Evolutionary conservation across 1,140 invertebrate species (phyloP).

Genomic region (Episyrphus balteatus): DNA sequence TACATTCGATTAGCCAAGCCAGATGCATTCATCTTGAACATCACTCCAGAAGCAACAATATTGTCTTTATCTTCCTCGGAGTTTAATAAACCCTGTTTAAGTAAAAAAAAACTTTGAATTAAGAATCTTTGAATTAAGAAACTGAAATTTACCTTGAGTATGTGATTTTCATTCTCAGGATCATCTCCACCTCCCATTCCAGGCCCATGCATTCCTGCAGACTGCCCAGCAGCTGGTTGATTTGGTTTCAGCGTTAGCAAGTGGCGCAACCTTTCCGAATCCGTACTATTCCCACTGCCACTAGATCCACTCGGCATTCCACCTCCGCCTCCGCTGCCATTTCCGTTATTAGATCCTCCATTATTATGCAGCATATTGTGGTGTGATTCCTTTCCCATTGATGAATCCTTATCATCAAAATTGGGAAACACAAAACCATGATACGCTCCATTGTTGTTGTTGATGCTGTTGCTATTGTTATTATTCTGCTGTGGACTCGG

Average conservation of each 20-base stretch:
- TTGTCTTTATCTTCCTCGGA: constrained; percentile 68
- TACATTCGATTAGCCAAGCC: constrained; percentile 1
- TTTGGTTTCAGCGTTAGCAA: constrained; percentile 49
- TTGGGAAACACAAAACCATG: constrained; percentile 23
- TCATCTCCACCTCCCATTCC: constrained; percentile 26
- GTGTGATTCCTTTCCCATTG: constrained; percentile 23
- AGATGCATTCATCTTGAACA: neutral
- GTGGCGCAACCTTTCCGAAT: constrained; percentile 54
- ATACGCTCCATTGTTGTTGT: constrained; percentile 34
- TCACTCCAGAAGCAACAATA: neutral
- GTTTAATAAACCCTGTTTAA: constrained; percentile 60
- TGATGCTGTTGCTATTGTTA: constrained; percentile 25
- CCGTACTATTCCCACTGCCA: constrained; percentile 18
- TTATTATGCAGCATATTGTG: constrained; percentile 25
- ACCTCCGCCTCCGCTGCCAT: constrained; percentile 5
- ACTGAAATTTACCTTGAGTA: constrained; percentile 6
- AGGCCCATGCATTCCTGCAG: constrained; percentile 18
- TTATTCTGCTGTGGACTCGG: constrained; percentile 29
- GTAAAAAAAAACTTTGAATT: neutral
- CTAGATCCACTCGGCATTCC: constrained; percentile 14
- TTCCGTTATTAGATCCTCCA: constrained; percentile 6
- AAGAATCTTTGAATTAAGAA: neutral
- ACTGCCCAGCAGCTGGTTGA: neutral
- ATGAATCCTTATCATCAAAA: constrained; percentile 22
- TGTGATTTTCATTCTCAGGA: constrained; percentile 36